Percentiles rank a stretch among this genome's conserved stretches.
These are phyloP conservation scores for Dendropsophus ebraccatus DNA, from an alignment of 2,113 vertebrate species.

Conservation along the genomic window DNA sequence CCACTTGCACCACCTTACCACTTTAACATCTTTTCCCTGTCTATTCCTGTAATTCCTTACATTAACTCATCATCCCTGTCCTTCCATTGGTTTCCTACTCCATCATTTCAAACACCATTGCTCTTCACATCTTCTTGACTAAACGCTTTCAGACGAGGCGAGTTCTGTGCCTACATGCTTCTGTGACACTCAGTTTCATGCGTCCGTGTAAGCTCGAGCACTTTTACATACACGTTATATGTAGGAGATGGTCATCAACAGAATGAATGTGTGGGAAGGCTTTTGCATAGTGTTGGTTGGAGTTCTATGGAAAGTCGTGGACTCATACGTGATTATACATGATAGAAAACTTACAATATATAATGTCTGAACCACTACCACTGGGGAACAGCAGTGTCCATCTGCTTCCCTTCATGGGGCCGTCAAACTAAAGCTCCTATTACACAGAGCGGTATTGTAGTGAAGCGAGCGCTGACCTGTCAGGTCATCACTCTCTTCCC, in stretches of 20 bases:
- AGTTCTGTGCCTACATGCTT: background rate
- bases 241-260: background rate
- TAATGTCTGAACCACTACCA: background rate
- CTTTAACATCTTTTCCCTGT: background rate
- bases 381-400: background rate
- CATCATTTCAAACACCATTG: background rate
- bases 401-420: background rate
- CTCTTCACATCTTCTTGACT: background rate
- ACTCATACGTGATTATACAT: background rate
- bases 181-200: background rate
- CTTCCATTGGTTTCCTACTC: background rate
- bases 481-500: too few species aligned
- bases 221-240: background rate
- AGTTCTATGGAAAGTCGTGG: background rate
- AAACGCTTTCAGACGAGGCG: background rate
- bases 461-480: too few species aligned
- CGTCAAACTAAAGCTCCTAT: too few species aligned
- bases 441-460: too few species aligned
- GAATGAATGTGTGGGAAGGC: background rate
- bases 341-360: too few species aligned
- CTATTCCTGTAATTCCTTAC: background rate
- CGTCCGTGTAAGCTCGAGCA: background rate
- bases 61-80: background rate
- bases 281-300: background rate
- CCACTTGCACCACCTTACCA: background rate